A percentile compares a stretch with the other conserved stretches of the same genome.
phyloP scores from a whole-genome alignment of 1,140 invertebrate species.

The Piezodorus guildinii region DNA sequence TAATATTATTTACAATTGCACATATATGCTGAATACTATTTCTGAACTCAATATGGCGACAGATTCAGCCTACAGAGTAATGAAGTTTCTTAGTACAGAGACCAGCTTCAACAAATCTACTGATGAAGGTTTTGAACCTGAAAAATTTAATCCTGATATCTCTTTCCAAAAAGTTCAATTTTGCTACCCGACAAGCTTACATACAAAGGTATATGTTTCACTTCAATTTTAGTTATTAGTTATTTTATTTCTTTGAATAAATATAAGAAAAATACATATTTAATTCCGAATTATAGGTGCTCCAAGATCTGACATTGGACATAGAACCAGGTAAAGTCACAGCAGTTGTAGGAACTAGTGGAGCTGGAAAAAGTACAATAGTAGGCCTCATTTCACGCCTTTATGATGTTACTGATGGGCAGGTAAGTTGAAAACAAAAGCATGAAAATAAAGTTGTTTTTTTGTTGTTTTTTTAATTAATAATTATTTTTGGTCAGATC shows the following conservation, averaged over 20 bases:
- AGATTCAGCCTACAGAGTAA: not conserved
- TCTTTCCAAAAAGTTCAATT: constrained; percentile 62
- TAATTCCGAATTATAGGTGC: constrained; percentile 39
- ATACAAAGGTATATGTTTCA: constrained; percentile 40
- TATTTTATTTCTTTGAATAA: too few species aligned
- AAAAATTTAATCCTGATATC: constrained; percentile 53
- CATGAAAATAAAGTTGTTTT: too few species aligned
- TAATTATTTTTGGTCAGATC: constrained; percentile 13
- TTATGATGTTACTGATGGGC: constrained; percentile 59
- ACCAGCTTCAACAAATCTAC: not conserved
- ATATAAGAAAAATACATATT: not conserved
- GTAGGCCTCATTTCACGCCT: constrained; percentile 74
- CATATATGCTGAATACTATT: not conserved
- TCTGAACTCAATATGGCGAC: not conserved
- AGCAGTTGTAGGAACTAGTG: constrained; percentile 74
- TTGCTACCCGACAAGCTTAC: constrained; percentile 64
- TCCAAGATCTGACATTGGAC: constrained; percentile 59
- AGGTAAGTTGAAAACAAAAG: constrained; percentile 14
- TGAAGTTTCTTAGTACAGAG: not conserved
- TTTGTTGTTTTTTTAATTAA: too few species aligned
- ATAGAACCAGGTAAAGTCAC: constrained; percentile 76
- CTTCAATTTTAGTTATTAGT: too few species aligned
- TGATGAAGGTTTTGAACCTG: constrained; percentile 46
- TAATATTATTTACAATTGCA: not conserved
- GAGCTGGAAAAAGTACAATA: constrained; percentile 84